A percentile compares a stretch with the other conserved stretches of the same genome.
Conservation (phyloP, 2,888 invertebrate genomes). For the Anarsia innoxiella region DNA sequence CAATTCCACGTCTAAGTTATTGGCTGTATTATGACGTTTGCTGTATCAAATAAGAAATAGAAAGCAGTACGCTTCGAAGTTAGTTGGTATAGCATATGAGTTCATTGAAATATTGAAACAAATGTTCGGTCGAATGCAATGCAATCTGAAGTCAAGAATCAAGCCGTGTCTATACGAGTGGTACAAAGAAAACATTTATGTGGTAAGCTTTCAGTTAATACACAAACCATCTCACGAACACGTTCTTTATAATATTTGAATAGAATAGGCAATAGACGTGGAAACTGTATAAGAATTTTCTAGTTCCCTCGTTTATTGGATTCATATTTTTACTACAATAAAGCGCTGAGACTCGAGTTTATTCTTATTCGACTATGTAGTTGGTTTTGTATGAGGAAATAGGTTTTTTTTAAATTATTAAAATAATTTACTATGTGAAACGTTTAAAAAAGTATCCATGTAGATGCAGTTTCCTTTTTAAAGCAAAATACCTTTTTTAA, state of each 20-base stretch:
- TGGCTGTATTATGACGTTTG: too few relatives aligned
- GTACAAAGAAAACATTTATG: slow-evolving; percentile 29
- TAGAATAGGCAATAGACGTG: slow-evolving; percentile 6
- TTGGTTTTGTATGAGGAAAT: background rate
- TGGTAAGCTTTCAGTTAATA: slow-evolving; percentile 21
- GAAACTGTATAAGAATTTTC: slow-evolving; percentile 2
- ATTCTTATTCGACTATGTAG: background rate
- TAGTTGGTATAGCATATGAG: too few relatives aligned
- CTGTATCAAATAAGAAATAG: too few relatives aligned
- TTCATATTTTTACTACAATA: slow-evolving; percentile 2
- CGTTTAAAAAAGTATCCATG: background rate
- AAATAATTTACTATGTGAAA: background rate
- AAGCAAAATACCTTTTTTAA: background rate
- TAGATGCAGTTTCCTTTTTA: background rate
- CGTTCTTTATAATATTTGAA: slow-evolving; percentile 7
- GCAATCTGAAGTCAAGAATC: too few relatives aligned
- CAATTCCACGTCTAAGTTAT: too few relatives aligned
- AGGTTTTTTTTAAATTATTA: background rate
- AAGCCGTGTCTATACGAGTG: too few relatives aligned
- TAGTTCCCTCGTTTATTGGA: slow-evolving; percentile 3
- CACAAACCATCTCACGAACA: slow-evolving; percentile 1
- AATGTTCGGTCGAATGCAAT: too few relatives aligned
- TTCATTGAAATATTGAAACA: too few relatives aligned
- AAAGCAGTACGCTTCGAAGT: too few relatives aligned
- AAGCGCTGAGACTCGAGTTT: background rate